Base-by-base conservation (phyloP, 2,113 vertebrate species). In the Amblyornis subalaris region DNA sequence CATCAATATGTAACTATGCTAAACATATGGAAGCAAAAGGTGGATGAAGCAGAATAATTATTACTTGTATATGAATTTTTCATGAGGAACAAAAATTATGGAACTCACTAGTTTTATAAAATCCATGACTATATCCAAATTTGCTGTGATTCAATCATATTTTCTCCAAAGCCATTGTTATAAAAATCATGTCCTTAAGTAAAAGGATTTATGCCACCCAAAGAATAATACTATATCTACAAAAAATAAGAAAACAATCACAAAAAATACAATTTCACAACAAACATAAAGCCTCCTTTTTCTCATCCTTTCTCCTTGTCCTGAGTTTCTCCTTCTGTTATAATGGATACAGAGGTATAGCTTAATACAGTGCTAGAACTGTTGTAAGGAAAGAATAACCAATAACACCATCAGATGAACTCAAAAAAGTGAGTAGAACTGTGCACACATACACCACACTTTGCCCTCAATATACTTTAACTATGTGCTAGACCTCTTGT, bases 21-120 rank as follows among this genome's bases (percentile, higher is more conserved):
- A 80, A 92, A 60, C 83, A 86, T 48, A 64, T 75, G 40, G 31
- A 86, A 89, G 45, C 5, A 89, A 84, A 90, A 78, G 45, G 40
- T 89, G 61, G 61, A 69, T 38, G 31, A 87, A 69, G 61, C 20
- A 94, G 76, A 94, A 77, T 86, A 89, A 94, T 73, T 93, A 74
- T 70, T 69, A 71, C 18, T 80, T 74, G 16, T 21, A 70, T 45
- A 74, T 80, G 47, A 94, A 77, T 86, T 93, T 93, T 90, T 85
- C 69, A 89, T 71, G 24, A 92, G 50, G 14, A 90, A 35, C 7
- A 85, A 83, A 89, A 91, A 73, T 88, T 70, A 73, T 83, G 35
- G 22, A 92, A 87, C 44, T 81, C 23, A 18, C 40, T 65, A 1
- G 2, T 89, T 92, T 93, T 55, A 92, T 69, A 69, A 90, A 87